phyloP scores from a whole-genome alignment of 2,888 invertebrate genomes.

The Chromoteleia sp. region DNA sequence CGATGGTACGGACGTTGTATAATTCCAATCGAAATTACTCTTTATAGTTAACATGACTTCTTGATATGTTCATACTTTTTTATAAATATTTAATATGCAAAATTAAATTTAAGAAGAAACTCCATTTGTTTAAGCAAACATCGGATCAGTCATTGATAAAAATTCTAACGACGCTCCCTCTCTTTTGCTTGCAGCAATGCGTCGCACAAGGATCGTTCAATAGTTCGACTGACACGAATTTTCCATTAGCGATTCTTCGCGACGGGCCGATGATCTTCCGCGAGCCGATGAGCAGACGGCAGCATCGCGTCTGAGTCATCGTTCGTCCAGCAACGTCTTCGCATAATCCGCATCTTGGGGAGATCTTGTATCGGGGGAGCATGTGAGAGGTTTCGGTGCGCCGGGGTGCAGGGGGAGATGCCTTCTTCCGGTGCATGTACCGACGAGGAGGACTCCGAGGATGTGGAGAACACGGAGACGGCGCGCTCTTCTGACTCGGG shows the following conservation, averaged over 20 bases:
- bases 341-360: not conserved
- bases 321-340: not conserved
- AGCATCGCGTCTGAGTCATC: constrained; percentile 2
- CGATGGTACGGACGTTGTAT: too few relatives aligned
- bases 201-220: constrained; percentile 18
- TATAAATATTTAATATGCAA: too few relatives aligned
- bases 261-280: constrained; percentile 19
- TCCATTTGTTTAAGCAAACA: too few relatives aligned
- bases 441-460: constrained; percentile 83
- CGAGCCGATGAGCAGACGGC: constrained; percentile 2
- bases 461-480: constrained; percentile 81
- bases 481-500: constrained; percentile 49
- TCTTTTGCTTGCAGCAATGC: constrained; percentile 32
- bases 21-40: too few relatives aligned
- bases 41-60: too few relatives aligned
- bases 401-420: constrained; percentile 76
- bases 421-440: constrained; percentile 78
- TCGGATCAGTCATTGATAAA: too few relatives aligned
- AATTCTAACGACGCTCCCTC: not conserved
- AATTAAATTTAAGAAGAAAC: too few relatives aligned
- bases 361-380: constrained; percentile 5
- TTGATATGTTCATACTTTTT: too few relatives aligned
- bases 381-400: constrained; percentile 56
- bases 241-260: constrained; percentile 33
- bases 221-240: constrained; percentile 33